Evolutionary conservation across 2,113 vertebrate species (phyloP), one percentile per base, ranked within the genome.

Genomic region (Calyptomena viridis): DNA sequence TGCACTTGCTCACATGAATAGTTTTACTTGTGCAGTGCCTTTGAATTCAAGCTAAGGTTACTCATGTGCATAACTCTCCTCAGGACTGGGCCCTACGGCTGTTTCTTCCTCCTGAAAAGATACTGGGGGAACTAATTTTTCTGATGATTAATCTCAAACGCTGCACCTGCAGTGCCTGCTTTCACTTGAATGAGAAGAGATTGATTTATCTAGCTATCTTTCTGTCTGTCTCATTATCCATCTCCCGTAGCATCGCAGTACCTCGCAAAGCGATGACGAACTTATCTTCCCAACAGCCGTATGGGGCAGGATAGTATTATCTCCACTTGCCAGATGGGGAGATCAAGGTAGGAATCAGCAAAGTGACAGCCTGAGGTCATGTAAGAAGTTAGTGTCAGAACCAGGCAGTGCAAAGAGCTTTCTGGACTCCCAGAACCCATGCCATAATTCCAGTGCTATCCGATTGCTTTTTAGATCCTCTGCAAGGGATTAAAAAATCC

Each of bases 131-230:
- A 92, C 93, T 95, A 95, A 96, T 96, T 97, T 96, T 96, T 95
- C 95, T 95, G 90, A 89, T 96, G 93, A 95, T 93, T 96, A 96
- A 95, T 96, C 94, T 95, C 93, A 56, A 94, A 94, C 58, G 52
- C 73, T 84, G 93, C 95, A 95, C 88, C 94, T 95, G 94, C 92
- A 96, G 95, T 82, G 93, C 49, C 88, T 79, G 86, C 95, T 93
- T 93, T 94, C 95, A 95, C 90, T 90, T 79, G 92, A 84, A 92
- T 87, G 83, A 92, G 88, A 46, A 92, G 60, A 90, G 94, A 96
- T 95, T 95, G 95, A 96, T 95, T 94, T 96, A 96, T 96, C 95
- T 95, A 52, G 87, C 85, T 92, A 84, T 96, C 94, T 96, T 95
- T 83, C 87, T 66, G 59, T 69, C 91, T 94, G 92, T 95, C 95